These are phyloP conservation scores for Drosophila paucipuncta DNA, from an alignment of 2,888 invertebrate species.

Conservation along the genomic window DNA sequence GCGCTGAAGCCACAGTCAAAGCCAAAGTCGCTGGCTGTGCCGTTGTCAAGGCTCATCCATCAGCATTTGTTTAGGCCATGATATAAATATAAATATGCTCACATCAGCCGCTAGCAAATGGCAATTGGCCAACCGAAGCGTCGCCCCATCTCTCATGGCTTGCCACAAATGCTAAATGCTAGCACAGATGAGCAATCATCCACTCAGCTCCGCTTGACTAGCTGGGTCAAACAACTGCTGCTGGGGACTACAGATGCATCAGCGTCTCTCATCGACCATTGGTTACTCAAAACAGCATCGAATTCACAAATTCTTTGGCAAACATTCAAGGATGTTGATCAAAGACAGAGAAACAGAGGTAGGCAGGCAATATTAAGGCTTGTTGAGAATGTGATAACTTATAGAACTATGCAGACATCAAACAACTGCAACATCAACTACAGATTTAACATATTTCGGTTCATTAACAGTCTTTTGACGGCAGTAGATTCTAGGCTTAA, in stretches of 20 bases:
- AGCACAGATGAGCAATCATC: slow-evolving; percentile 34
- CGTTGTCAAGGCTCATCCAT: slow-evolving; percentile 59
- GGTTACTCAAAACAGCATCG: background rate
- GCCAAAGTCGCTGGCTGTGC: slow-evolving; percentile 4
- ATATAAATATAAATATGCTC: slow-evolving; percentile 2
- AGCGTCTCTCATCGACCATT: background rate
- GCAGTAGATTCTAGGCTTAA: too few relatives aligned
- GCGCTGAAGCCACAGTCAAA: slow-evolving; percentile 13
- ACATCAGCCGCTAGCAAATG: background rate
- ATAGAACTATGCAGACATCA: too few relatives aligned
- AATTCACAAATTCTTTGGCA: background rate
- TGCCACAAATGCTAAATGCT: slow-evolving; percentile 8
- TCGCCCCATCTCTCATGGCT: slow-evolving; percentile 13
- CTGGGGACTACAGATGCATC: background rate
- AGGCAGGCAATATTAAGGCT: background rate
- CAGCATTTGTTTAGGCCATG: slow-evolving; percentile 41
- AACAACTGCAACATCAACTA: too few relatives aligned
- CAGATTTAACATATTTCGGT: too few relatives aligned
- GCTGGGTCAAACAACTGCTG: slow-evolving; percentile 37
- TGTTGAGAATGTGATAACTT: background rate
- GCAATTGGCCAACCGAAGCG: slow-evolving; percentile 25
- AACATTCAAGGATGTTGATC: background rate
- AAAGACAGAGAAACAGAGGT: background rate
- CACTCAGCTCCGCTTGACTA: slow-evolving; percentile 13
- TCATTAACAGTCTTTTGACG: too few relatives aligned